phyloP scores from a whole-genome alignment of 1,140 invertebrate genomes.

The Yoshiicerus persimilis region DNA sequence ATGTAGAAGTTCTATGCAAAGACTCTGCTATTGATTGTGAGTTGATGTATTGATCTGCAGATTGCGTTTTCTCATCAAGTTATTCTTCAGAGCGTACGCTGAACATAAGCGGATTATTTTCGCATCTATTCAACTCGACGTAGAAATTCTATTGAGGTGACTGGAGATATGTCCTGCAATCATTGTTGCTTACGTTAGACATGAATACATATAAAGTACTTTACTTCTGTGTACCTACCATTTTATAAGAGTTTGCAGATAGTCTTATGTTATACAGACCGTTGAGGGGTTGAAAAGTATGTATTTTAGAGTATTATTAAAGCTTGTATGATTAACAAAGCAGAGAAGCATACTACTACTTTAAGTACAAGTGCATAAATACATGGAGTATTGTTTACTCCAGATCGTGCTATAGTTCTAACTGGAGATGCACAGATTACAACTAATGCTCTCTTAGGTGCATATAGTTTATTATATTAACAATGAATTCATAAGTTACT shows the following conservation, averaged over 20 bases:
- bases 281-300: neutral
- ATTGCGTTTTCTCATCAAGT: constrained; percentile 49
- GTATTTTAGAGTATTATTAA: neutral
- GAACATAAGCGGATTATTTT: constrained; percentile 48
- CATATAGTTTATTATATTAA: too few species aligned
- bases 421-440: too few species aligned
- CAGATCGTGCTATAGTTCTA: too few species aligned
- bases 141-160: neutral
- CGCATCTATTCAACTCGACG: constrained; percentile 16
- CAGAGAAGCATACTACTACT: neutral
- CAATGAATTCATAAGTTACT: too few species aligned
- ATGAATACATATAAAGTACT: neutral
- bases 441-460: too few species aligned
- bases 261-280: neutral
- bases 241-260: too few species aligned
- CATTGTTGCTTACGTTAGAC: neutral
- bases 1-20: neutral
- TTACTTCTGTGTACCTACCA: too few species aligned
- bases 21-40: neutral
- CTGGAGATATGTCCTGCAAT: constrained; percentile 2
- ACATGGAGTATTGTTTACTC: too few species aligned
- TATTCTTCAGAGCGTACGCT: constrained; percentile 42
- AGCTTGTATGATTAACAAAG: neutral
- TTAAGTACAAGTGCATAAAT: neutral
- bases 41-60: constrained; percentile 43